Percentiles rank a stretch among this genome's conserved stretches.
phyloP scores from a whole-genome alignment of 2,888 invertebrate species.

The Acanthosepion lycidas region DNA sequence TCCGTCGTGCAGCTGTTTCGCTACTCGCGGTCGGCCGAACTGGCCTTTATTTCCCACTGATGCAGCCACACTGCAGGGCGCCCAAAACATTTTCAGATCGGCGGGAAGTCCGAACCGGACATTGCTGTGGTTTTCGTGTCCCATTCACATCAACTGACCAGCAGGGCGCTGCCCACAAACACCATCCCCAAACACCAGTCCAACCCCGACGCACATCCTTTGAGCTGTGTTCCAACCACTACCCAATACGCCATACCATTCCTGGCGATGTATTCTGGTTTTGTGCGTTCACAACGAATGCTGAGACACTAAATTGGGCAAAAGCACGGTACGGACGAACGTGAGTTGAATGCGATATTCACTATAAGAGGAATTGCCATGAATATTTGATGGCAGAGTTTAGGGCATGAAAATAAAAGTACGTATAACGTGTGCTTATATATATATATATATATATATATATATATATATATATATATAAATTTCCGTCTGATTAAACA shows the following conservation, averaged over 20 bases:
- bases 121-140: background rate
- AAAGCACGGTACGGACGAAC: background rate
- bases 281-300: background rate
- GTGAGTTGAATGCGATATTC: background rate
- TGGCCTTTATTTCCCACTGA: background rate
- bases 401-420: conserved; percentile 18
- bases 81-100: background rate
- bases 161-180: background rate
- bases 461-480: background rate
- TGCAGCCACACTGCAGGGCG: background rate
- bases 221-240: background rate
- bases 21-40: background rate
- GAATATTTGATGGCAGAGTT: background rate
- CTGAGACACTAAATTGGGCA: background rate
- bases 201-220: background rate
- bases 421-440: background rate
- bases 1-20: background rate
- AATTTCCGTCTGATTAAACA: background rate
- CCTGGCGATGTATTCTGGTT: background rate
- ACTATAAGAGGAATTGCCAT: background rate
- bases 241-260: background rate
- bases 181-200: background rate
- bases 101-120: background rate
- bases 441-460: background rate
- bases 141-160: conserved; percentile 4